phyloP scores from a whole-genome alignment of 2,113 vertebrate genomes.

The Halcyon senegalensis region DNA sequence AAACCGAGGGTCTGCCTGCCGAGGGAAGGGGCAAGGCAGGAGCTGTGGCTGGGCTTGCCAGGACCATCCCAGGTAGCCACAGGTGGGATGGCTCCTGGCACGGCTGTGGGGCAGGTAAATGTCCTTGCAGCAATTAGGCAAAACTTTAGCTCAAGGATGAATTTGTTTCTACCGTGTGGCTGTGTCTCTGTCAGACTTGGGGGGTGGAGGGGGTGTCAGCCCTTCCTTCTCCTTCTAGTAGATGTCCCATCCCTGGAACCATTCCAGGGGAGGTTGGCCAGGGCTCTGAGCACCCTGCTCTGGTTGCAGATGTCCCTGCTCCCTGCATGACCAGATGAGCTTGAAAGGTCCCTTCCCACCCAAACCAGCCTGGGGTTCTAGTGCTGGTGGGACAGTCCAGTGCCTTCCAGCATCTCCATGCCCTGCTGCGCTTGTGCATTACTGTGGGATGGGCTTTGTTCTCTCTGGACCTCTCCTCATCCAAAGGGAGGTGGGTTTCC shows the following conservation, averaged over 20 bases:
- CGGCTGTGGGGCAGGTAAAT: background rate
- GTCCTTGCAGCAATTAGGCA: rapidly evolving
- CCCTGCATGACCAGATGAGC: background rate
- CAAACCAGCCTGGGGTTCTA: no score
- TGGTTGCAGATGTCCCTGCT: background rate
- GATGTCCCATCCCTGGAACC: background rate
- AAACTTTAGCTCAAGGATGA: background rate
- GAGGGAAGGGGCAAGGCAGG: background rate
- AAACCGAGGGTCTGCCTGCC: background rate
- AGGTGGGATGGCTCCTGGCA: rapidly evolving
- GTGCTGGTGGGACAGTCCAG: rapidly evolving
- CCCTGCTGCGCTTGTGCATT: rapidly evolving
- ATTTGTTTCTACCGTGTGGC: background rate
- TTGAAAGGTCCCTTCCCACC: background rate
- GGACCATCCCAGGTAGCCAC: background rate
- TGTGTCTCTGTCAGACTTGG: background rate
- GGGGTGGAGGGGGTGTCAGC: background rate
- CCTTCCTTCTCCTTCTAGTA: background rate
- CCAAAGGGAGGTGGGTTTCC: background rate
- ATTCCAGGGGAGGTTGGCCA: background rate
- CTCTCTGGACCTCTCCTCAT: background rate
- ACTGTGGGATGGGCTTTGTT: background rate
- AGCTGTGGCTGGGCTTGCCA: background rate
- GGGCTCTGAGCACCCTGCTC: background rate
- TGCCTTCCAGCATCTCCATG: rapidly evolving